These are phyloP conservation scores for Pocota personata DNA, from an alignment of 2,888 invertebrate species.

Conservation along the genomic window DNA sequence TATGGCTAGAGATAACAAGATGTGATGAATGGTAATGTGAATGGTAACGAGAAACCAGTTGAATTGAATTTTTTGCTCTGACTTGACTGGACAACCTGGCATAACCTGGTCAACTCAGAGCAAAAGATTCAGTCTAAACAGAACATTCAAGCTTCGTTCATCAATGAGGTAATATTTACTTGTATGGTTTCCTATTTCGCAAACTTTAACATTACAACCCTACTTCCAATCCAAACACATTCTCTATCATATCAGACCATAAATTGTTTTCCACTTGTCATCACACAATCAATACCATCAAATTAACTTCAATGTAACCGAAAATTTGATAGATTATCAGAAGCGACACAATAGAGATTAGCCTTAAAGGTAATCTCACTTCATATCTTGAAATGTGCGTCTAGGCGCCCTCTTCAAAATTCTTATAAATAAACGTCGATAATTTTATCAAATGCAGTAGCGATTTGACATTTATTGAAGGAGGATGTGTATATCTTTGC, in stretches of 20 bases:
- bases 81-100: too few relatives aligned
- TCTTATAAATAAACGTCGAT: constrained; percentile 5
- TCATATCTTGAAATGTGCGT: neutral
- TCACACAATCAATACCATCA: neutral
- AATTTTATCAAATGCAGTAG: constrained; percentile 10
- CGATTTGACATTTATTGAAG: neutral
- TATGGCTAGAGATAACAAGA: too few relatives aligned
- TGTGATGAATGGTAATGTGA: too few relatives aligned
- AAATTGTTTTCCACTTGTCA: neutral
- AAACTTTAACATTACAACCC: too few relatives aligned
- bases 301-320: neutral
- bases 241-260: neutral
- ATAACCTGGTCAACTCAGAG: too few relatives aligned
- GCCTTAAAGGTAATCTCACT: neutral
- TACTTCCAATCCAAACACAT: too few relatives aligned
- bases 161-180: too few relatives aligned
- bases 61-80: too few relatives aligned
- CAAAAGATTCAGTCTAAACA: too few relatives aligned
- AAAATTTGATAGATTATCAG: neutral
- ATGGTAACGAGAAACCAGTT: too few relatives aligned
- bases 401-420: neutral
- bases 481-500: constrained; percentile 36
- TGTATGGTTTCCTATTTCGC: too few relatives aligned
- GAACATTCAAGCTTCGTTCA: too few relatives aligned
- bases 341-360: constrained; percentile 1